Evolutionary conservation across 2,797 vertebrate genomes (phyloP), one percentile per base, ranked within the genome.

Genomic region (Cirrhinus molitorella): DNA sequence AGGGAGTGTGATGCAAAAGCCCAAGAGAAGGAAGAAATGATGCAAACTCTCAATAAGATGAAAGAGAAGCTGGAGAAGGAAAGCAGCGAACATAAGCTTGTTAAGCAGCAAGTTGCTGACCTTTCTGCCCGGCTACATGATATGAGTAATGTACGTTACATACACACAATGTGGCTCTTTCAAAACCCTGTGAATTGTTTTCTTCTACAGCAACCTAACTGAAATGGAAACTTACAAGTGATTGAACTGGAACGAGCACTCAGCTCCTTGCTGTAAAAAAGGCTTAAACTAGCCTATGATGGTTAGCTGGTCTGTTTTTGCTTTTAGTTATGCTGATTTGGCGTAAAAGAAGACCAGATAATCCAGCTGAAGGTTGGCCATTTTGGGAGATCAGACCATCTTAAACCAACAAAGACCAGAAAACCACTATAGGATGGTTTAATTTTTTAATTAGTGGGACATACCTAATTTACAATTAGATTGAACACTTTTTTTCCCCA

Each of bases 21-120:
- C 67, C 96, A 96, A 83, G 96, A 97, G 93, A 97, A 97, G 85
- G 96, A 97, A 9, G 96, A 97, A 89, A 96, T 97, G 96, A 96
- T 96, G 96, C 94, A 96, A 89, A 96, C 96, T 0, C 92, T 97
- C 87, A 96, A 96, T 87, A 96, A 96, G 91, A 97, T 97, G 96
- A 97, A 97, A 89, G 96, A 97, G 85, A 97, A 97, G 79, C 94
- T 97, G 73, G 96, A 97, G 88, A 96, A 95, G 86, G 96, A 97
- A 88, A 94, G 94, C 10, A 93, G 86, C 0, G 96, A 97, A 88
- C 95, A 96, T 85, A 95, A 96, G 88, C 94, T 95, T 83, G 96
- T 93, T 88, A 96, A 96, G 88, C 95, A 96, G 91, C 96, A 96
- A 81, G 95, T 95, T 92, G 92, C 91, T 0, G 95, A 96, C 61